phyloP scores from a whole-genome alignment of 1,140 invertebrate species.

The Helicoverpa zea region DNA sequence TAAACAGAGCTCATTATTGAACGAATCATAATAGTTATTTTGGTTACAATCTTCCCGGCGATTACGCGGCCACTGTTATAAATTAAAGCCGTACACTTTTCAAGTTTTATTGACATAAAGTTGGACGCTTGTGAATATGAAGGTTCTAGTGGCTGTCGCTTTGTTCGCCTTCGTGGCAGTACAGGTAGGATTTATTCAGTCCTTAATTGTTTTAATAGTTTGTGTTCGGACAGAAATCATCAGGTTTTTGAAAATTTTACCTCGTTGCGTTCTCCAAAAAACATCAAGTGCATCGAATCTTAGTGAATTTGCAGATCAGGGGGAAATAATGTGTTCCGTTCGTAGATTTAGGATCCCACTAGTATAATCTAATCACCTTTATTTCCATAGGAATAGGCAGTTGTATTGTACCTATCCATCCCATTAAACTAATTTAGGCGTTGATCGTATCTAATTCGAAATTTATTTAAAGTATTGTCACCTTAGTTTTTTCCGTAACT shows the following conservation, averaged over 20 bases:
- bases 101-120: constrained; percentile 55
- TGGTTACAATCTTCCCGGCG: constrained; percentile 49
- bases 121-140: constrained; percentile 60
- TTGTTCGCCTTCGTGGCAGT: constrained; percentile 70
- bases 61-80: constrained; percentile 61
- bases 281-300: too few relatives aligned
- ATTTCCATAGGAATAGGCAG: too few relatives aligned
- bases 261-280: too few relatives aligned
- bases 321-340: too few relatives aligned
- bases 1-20: constrained; percentile 64
- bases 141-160: constrained; percentile 61
- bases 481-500: background rate
- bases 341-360: too few relatives aligned
- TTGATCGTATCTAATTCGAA: too few relatives aligned
- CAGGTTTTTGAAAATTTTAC: background rate
- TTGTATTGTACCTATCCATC: too few relatives aligned
- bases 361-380: too few relatives aligned
- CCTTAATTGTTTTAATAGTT: too few relatives aligned
- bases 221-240: too few relatives aligned
- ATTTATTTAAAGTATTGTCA: background rate
- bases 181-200: constrained; percentile 60
- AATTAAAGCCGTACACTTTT: constrained; percentile 50
- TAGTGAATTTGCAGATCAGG: too few relatives aligned
- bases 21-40: constrained; percentile 62
- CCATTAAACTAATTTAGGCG: too few relatives aligned